phyloP scores from a whole-genome alignment of 2,113 vertebrate genomes.

The Holacanthus passer region DNA sequence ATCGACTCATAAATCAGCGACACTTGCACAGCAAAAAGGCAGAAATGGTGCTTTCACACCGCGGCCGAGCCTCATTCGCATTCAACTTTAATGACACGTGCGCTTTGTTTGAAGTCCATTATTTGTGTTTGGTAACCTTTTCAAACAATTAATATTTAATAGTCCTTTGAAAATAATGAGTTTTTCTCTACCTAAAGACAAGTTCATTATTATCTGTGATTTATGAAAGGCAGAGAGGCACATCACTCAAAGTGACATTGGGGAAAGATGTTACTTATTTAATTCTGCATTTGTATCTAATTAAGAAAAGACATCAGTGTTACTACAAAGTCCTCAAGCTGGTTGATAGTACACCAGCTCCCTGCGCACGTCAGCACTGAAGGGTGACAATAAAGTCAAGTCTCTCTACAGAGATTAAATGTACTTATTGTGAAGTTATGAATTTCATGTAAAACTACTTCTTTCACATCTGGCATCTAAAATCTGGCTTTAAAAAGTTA shows the following conservation, averaged over 20 bases:
- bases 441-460: no score
- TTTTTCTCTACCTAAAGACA: not conserved
- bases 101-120: not conserved
- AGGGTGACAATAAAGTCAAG: not conserved
- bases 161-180: not conserved
- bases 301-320: not conserved
- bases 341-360: not conserved
- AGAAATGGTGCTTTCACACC: not conserved
- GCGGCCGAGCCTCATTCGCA: not conserved
- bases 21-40: not conserved
- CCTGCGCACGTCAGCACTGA: not conserved
- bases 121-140: not conserved
- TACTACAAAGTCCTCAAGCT: not conserved
- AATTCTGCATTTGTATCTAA: not conserved
- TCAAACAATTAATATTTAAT: not conserved
- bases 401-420: no score
- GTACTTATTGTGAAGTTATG: no score
- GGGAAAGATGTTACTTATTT: not conserved
- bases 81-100: not conserved
- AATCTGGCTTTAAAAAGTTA: no score
- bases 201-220: not conserved
- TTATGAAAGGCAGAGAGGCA: not conserved
- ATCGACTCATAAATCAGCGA: conserved; percentile 14
- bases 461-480: no score
- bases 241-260: not conserved